A percentile compares a stretch with the other conserved stretches of the same genome.
Evolutionary conservation across 2,113 vertebrate genomes (phyloP).

Genomic region (Vidua chalybeata): DNA sequence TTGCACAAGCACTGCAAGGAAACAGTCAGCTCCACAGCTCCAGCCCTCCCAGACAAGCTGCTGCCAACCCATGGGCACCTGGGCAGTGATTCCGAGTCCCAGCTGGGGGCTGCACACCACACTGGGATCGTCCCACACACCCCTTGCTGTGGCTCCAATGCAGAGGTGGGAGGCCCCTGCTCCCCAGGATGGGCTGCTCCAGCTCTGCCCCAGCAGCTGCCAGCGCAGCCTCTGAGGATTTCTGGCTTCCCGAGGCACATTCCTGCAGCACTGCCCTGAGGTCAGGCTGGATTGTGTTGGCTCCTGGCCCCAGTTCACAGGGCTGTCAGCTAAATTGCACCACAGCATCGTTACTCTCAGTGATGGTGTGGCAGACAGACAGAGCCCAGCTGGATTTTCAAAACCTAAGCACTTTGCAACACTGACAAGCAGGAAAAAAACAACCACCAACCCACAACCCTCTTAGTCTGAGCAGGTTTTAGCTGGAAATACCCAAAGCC

Average conservation of each 20-base stretch:
- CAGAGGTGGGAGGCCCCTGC: neutral
- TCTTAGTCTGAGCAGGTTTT: conserved; percentile 13
- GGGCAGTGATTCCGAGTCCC: fast-evolving
- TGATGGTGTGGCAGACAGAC: conserved; percentile 26
- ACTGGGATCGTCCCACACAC: neutral
- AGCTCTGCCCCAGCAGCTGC: neutral
- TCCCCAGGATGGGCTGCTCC: neutral
- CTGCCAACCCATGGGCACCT: neutral
- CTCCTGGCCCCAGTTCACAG: neutral
- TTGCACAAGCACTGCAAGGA: neutral
- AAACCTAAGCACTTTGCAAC: conserved; percentile 38
- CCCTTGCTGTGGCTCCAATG: fast-evolving
- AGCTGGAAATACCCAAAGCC: conserved; percentile 20
- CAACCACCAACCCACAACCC: neutral
- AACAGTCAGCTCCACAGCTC: fast-evolving
- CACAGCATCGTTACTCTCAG: neutral
- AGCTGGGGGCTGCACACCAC: fast-evolving
- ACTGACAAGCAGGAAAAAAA: conserved; percentile 1
- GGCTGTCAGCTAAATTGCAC: conserved; percentile 18
- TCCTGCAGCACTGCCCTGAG: neutral
- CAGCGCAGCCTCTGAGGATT: fast-evolving
- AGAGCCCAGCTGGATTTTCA: conserved; percentile 37
- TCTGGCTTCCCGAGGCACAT: neutral
- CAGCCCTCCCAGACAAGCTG: neutral
- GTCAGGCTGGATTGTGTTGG: conserved; percentile 3